Percentiles rank a stretch among this genome's conserved stretches.
phyloP scores from a whole-genome alignment of 1,140 invertebrate species.

The Bradynema listronoti region DNA sequence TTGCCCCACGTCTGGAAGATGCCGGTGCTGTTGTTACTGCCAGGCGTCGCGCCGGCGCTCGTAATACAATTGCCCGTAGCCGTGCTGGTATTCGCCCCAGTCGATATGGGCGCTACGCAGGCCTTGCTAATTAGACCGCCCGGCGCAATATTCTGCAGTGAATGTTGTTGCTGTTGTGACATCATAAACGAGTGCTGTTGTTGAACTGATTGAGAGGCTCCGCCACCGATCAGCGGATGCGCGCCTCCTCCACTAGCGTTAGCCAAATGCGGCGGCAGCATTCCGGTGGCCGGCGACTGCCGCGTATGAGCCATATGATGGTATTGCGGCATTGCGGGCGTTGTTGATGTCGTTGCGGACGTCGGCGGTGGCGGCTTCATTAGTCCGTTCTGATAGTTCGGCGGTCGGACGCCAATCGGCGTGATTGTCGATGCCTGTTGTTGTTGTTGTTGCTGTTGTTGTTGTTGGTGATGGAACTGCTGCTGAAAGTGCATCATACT shows the following conservation, averaged over 20 bases:
- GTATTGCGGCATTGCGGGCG: background rate
- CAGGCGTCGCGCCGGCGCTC: background rate
- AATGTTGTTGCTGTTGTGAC: background rate
- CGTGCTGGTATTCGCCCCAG: too few species aligned
- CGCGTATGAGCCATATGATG: background rate
- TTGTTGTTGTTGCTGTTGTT: constrained; percentile 10
- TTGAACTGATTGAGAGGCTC: too few species aligned
- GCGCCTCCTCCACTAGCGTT: too few species aligned
- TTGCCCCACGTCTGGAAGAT: constrained; percentile 25
- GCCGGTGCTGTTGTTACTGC: background rate
- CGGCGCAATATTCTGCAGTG: too few species aligned
- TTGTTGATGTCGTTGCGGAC: background rate
- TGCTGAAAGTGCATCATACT: constrained; percentile 6
- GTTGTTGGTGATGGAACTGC: background rate
- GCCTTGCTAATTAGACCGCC: too few species aligned
- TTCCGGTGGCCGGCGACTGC: too few species aligned
- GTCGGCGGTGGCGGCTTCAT: constrained; percentile 1
- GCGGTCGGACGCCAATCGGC: constrained; percentile 29
- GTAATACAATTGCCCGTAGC: background rate
- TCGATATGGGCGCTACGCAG: too few species aligned
- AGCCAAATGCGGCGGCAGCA: too few species aligned
- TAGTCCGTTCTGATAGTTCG: constrained; percentile 26
- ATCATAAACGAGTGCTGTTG: background rate
- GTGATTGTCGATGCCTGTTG: constrained; percentile 22
- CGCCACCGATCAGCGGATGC: too few species aligned